These are phyloP conservation scores for Lonchura striata DNA, from an alignment of 2,113 vertebrate genomes.

Conservation along the genomic window DNA sequence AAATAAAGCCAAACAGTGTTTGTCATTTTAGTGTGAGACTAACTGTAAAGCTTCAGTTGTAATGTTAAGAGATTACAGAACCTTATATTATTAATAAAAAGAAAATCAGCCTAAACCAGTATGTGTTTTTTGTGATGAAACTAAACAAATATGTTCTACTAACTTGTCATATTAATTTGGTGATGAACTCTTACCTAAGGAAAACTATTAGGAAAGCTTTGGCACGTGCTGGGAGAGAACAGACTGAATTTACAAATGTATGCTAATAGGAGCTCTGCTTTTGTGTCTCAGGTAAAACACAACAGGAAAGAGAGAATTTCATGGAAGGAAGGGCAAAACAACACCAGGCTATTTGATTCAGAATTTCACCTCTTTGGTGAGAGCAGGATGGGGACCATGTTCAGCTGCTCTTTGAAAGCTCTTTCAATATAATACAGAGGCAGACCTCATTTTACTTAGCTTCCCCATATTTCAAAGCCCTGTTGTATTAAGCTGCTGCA, in stretches of 20 bases:
- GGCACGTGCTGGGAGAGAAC: neutral
- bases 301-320: neutral
- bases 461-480: neutral
- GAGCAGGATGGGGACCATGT: neutral
- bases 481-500: neutral
- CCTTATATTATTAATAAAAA: slow-evolving; percentile 76
- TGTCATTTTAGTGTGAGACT: slow-evolving; percentile 70
- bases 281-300: neutral
- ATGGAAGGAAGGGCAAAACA: neutral
- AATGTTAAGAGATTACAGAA: slow-evolving; percentile 73
- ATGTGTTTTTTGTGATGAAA: slow-evolving; percentile 43
- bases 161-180: slow-evolving; percentile 1
- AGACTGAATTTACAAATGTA: neutral
- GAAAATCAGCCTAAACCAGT: slow-evolving; percentile 47
- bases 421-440: neutral
- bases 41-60: slow-evolving; percentile 72
- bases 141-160: slow-evolving; percentile 21
- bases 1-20: slow-evolving; percentile 70
- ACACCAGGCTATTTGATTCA: neutral
- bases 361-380: neutral
- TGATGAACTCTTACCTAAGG: neutral
- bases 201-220: neutral
- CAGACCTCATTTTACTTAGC: neutral
- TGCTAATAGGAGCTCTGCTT: neutral
- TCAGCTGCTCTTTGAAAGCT: neutral